Base-by-base conservation (phyloP, 2,888 invertebrate species). In the Anagyrus pseudococci region DNA sequence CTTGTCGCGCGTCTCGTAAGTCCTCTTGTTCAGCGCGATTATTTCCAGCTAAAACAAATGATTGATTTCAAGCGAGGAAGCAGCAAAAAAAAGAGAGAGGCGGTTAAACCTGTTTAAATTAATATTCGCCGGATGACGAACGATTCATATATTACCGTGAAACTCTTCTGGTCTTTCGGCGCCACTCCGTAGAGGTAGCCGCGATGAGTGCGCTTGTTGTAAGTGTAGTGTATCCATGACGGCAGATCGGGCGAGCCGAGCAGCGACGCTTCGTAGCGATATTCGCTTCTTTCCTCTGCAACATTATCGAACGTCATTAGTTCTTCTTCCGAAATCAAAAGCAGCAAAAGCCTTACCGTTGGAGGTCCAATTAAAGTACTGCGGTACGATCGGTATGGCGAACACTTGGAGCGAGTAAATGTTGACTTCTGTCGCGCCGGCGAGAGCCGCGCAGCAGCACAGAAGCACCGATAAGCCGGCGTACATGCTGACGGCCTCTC, bases 171-270 rank as follows among this genome's bases (percentile, higher is more conserved):
- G 40, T 85, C 83, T 55, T 85, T 84, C 0, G 94, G 92, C 1
- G 93, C 91, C 0, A 93, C 93, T 0, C 95, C 95, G 73, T 92
- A 95, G 20, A 95, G 84, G 77, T 90, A 94, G 0, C 94, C 94
- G 1, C 87, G 86, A 70, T 89, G 88, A 72, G 91, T 89, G 64
- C 87, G 84, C n/a, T 87, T 85, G 71, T 93, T 93, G 77, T 92
- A 93, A 65, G 90, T 88, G 76, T 93, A 94, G 57, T 90, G 87
- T 68, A 95, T 87, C 95, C 95, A 95, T 3, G 88, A 83, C 0
- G 95, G 95, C 44, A 95, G 82, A 80, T 95, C 94, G 0, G 95
- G 94, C 68, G 90, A 88, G 68, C 89, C 88, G 54, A 87, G 78
- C 61, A 94, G 77, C 0, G 93, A 89, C 0, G 92, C 88, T 68